These are phyloP conservation scores for Vicugna pacos DNA, from an alignment of 2,113 vertebrate genomes.

Conservation along the genomic window DNA sequence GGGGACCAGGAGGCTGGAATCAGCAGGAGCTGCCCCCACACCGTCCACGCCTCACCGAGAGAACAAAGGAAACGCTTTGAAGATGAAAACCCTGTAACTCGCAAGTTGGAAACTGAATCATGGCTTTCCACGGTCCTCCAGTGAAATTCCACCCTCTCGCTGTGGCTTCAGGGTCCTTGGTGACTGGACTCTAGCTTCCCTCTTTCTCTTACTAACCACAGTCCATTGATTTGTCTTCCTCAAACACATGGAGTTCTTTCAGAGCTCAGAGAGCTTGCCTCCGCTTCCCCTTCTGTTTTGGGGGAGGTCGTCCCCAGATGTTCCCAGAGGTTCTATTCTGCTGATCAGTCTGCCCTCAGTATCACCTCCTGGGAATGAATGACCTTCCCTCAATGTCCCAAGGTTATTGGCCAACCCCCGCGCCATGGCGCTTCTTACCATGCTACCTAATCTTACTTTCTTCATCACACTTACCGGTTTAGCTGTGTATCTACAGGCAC, in stretches of 20 bases:
- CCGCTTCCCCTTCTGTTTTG: not conserved
- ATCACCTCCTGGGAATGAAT: not conserved
- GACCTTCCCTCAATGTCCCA: not conserved
- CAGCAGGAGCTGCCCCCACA: accelerated
- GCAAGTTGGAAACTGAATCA: not conserved
- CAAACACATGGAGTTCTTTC: not conserved
- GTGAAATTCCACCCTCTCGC: not conserved
- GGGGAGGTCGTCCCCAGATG: not conserved
- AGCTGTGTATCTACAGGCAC: too few relatives aligned
- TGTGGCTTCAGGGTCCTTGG: not conserved
- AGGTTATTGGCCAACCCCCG: accelerated
- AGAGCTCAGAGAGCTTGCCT: not conserved
- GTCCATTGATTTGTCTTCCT: not conserved
- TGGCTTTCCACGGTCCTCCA: not conserved
- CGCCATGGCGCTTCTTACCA: accelerated
- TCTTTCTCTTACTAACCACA: not conserved
- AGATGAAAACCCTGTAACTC: not conserved
- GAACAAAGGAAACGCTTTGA: not conserved
- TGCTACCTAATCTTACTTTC: accelerated
- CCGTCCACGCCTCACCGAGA: not conserved
- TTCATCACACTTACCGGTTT: not conserved
- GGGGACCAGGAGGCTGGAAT: too few relatives aligned
- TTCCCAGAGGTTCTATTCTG: not conserved
- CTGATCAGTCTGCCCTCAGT: not conserved
- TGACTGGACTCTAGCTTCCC: not conserved